Percentiles rank a stretch among this genome's conserved stretches.
Evolutionary conservation across 2,797 vertebrate species (phyloP).

Genomic region (Kryptolebias ocellatus): DNA sequence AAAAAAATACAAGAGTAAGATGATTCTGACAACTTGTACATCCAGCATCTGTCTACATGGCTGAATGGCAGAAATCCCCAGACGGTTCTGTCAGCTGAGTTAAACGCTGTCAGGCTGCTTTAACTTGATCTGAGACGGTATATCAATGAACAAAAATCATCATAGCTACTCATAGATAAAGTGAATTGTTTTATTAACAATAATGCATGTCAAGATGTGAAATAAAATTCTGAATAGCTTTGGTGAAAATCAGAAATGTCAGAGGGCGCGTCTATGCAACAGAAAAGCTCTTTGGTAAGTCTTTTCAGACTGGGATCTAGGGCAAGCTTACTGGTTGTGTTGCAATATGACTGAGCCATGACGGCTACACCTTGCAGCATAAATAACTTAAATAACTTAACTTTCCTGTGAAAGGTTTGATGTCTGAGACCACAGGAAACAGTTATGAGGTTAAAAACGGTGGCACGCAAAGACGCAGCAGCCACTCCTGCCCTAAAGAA

Average conservation of each 20-base stretch:
- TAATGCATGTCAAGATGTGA: background rate
- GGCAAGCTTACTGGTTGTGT: background rate
- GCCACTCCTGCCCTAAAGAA: background rate
- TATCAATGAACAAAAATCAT: conserved; percentile 6
- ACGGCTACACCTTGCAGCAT: background rate
- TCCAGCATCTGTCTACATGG: conserved; percentile 74
- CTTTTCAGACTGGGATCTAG: too few relatives aligned
- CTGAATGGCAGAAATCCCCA: conserved; percentile 67
- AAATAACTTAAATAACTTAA: conserved; percentile 1
- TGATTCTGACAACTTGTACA: conserved; percentile 72
- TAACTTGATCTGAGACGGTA: conserved; percentile 17
- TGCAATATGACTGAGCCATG: too few relatives aligned
- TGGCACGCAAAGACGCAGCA: background rate
- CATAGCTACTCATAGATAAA: background rate
- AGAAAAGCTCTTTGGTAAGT: background rate
- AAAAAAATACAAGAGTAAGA: conserved; percentile 61
- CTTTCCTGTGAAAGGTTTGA: background rate
- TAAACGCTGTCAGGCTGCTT: conserved; percentile 54
- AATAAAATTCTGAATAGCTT: background rate
- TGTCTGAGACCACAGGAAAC: background rate
- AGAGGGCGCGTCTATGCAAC: background rate
- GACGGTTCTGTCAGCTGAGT: conserved; percentile 49
- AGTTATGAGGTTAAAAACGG: background rate
- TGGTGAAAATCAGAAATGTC: background rate
- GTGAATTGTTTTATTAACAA: conserved; percentile 1